Conservation (phyloP, 2,797 vertebrate genomes). For the Parauchenoglanis ngamensis region DNA sequence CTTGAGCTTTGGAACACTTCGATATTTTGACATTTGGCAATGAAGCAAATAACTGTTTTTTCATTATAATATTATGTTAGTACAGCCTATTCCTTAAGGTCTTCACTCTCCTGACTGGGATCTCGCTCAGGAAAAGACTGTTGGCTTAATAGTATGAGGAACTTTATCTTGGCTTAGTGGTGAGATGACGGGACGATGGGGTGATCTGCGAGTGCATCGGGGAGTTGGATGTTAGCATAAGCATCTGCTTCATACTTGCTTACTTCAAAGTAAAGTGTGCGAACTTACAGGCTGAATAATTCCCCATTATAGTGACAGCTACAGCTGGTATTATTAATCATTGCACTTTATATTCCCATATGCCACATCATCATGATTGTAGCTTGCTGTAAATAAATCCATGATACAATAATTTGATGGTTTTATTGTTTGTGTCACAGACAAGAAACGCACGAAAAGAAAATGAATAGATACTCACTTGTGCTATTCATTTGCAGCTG, state of each 20-base stretch:
- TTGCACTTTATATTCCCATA: neutral
- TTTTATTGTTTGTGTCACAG: neutral
- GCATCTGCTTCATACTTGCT: neutral
- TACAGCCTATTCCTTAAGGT: neutral
- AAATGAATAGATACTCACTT: neutral
- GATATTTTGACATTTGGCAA: neutral
- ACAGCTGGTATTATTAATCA: neutral
- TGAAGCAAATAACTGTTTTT: neutral
- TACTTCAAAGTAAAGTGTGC: neutral
- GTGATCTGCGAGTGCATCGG: neutral
- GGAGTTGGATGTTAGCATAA: neutral
- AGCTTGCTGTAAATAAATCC: neutral
- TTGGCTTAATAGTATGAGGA: neutral
- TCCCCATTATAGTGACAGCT: neutral
- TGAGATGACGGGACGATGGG: neutral
- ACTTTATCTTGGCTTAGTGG: neutral
- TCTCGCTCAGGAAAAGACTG: neutral
- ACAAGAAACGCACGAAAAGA: neutral
- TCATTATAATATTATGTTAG: neutral
- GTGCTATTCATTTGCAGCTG: neutral
- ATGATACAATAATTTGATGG: neutral
- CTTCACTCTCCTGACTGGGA: neutral
- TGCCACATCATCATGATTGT: neutral
- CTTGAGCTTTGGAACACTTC: neutral
- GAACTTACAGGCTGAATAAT: neutral